A percentile compares a stretch with the other conserved stretches of the same genome.
Conservation (phyloP, 1,140 invertebrate species). For the Anthonomus grandis region DNA sequence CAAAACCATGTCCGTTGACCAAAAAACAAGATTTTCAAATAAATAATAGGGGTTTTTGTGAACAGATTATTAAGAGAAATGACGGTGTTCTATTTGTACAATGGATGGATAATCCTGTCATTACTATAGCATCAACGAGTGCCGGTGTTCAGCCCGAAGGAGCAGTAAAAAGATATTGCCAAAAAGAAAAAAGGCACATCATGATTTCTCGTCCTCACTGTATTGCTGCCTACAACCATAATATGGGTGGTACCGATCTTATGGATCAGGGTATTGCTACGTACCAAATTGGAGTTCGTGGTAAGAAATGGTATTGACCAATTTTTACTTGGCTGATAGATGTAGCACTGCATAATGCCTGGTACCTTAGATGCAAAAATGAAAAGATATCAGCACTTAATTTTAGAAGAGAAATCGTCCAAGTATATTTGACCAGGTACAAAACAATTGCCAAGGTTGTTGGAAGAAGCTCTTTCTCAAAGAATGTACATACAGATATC, state of each 20-base stretch:
- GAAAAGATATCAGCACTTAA: constrained; percentile 30
- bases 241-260: constrained; percentile 44
- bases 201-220: constrained; percentile 33
- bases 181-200: constrained; percentile 35
- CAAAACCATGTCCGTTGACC: constrained; percentile 15
- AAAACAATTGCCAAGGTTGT: constrained; percentile 11
- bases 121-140: constrained; percentile 35
- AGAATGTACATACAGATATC: no score
- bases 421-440: constrained; percentile 28
- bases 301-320: constrained; percentile 47
- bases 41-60: constrained; percentile 13
- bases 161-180: constrained; percentile 35
- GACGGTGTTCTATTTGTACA: constrained; percentile 29
- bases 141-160: constrained; percentile 32
- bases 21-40: constrained; percentile 1
- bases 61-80: constrained; percentile 8
- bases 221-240: constrained; percentile 38
- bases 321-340: constrained; percentile 41
- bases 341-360: no score
- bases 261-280: constrained; percentile 44
- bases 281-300: constrained; percentile 40
- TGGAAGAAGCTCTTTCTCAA: no score
- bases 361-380: no score
- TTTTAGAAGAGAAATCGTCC: constrained; percentile 33
- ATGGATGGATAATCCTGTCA: constrained; percentile 39